These are phyloP conservation scores for Malaclemys terrapin DNA, from an alignment of 2,113 vertebrate genomes.

Conservation along the genomic window DNA sequence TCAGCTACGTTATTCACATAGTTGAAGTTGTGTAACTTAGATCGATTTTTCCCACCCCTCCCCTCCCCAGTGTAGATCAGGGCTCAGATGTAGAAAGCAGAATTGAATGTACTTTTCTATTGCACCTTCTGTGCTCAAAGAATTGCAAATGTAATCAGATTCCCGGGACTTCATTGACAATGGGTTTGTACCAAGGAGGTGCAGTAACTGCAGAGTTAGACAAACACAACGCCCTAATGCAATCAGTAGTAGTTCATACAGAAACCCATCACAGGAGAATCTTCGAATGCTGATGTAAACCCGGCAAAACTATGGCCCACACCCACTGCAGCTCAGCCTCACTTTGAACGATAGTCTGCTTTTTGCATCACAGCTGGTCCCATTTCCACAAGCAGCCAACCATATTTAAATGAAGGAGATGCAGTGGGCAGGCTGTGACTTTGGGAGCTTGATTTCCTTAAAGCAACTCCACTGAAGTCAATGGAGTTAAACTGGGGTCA, in stretches of 20 bases:
- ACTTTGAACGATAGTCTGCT: not conserved
- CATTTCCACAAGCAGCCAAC: not conserved
- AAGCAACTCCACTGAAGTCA: not conserved
- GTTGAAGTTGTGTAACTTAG: too few relatives aligned
- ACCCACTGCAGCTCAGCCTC: not conserved
- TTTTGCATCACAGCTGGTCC: not conserved
- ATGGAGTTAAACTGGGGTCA: not conserved
- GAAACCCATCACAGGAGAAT: not conserved
- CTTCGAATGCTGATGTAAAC: not conserved
- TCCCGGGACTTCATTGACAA: too few relatives aligned
- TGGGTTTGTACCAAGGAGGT: too few relatives aligned
- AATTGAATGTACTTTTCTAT: not conserved
- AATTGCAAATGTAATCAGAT: not conserved
- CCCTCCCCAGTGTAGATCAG: too few relatives aligned
- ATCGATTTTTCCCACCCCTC: too few relatives aligned
- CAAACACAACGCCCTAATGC: not conserved
- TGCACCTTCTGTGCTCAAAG: accelerated
- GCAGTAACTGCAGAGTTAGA: not conserved
- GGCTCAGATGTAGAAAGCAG: not conserved
- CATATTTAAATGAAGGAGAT: not conserved
- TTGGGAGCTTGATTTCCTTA: not conserved
- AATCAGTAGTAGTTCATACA: not conserved
- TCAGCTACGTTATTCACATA: too few relatives aligned
- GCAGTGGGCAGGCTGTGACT: not conserved
- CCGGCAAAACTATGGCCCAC: not conserved